Evolutionary conservation across 1,140 invertebrate species (phyloP), one percentile per base, ranked within the genome.

Genomic region (Nautilus pompilius): DNA sequence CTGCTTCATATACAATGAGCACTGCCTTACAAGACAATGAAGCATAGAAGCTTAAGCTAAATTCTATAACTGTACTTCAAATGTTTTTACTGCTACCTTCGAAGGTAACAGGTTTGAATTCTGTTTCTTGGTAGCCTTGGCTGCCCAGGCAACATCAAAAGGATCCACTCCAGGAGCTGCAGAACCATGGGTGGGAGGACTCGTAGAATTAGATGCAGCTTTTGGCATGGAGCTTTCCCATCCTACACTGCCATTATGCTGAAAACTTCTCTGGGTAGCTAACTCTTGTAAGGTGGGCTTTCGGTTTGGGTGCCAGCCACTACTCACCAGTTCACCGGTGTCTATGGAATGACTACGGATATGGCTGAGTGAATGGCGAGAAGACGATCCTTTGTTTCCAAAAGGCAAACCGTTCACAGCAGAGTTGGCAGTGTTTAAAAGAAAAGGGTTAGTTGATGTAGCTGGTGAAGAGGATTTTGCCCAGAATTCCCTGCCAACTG

Each of bases 91-190:
- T 58, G 83, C 75, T 62, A 80, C 81, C 45, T 78, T 72, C 51
- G 75, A 81, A 66, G 86, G 71, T 54, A 64, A 65, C 33, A 65
- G 41, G 62, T 63, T 67, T 10, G 58, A 65, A 48, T 62, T 56
- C 29, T 75, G 68, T 49, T 74, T 75, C 22, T 73, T 68, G 32
- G 78, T 76, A 34, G 81, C 79, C 48, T 84, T 78, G 26, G 89
- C 89, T 1, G 89, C 91, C 92, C 92, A 93, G 73, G 93, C 92
- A 5, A 91, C 91, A 79, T 93, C 91, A 75, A 93, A 93, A 0
- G 92, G 92, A 84, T 95, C 92, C 6, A 78, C 68, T 5, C 13
- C 62, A 10, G 3, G 66, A 62, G 28, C 63, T 61, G 33, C 63
- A 28, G 61, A 46, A 65, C 62, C 65, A 51, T 60, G 61, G 63